These are phyloP conservation scores for Oedothorax gibbosus DNA, from an alignment of 1,140 invertebrate species.

Conservation along the genomic window DNA sequence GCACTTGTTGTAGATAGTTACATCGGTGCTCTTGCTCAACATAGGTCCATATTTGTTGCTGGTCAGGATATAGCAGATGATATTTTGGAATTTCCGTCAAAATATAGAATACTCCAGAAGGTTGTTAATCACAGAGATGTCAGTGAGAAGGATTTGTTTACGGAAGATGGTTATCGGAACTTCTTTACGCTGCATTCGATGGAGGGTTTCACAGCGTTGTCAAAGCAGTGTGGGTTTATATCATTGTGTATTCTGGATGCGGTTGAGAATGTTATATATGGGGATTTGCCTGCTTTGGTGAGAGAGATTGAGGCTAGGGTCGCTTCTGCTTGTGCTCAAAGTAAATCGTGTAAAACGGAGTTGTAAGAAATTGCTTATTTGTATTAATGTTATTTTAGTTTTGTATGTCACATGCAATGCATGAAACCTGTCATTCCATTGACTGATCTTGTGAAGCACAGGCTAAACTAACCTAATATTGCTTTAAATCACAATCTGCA, in stretches of 20 bases:
- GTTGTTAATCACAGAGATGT: constrained; percentile 90
- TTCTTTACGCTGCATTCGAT: constrained; percentile 78
- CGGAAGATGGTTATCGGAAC: constrained; percentile 88
- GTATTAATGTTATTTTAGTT: too few relatives aligned
- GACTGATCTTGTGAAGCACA: too few relatives aligned
- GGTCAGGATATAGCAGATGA: constrained; percentile 76
- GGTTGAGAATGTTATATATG: constrained; percentile 47
- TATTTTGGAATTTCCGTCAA: constrained; percentile 91
- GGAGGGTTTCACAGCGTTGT: constrained; percentile 47
- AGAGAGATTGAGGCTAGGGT: constrained; percentile 13
- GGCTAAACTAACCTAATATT: too few relatives aligned
- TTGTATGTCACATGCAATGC: too few relatives aligned
- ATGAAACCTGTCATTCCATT: too few relatives aligned
- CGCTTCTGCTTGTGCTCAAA: background rate
- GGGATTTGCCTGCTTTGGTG: constrained; percentile 34
- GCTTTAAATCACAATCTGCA: too few relatives aligned
- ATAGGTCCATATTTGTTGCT: constrained; percentile 92
- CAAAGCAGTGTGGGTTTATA: constrained; percentile 58
- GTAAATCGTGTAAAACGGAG: constrained; percentile 2
- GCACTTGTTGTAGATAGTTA: constrained; percentile 97
- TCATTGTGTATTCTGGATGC: constrained; percentile 44
- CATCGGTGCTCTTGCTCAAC: constrained; percentile 90
- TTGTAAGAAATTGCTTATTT: too few relatives aligned
- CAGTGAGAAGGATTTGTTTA: constrained; percentile 90
- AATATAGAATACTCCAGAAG: constrained; percentile 90